Evolutionary conservation across 2,797 vertebrate genomes (phyloP).

Genomic region (Oophaga sylvatica): DNA sequence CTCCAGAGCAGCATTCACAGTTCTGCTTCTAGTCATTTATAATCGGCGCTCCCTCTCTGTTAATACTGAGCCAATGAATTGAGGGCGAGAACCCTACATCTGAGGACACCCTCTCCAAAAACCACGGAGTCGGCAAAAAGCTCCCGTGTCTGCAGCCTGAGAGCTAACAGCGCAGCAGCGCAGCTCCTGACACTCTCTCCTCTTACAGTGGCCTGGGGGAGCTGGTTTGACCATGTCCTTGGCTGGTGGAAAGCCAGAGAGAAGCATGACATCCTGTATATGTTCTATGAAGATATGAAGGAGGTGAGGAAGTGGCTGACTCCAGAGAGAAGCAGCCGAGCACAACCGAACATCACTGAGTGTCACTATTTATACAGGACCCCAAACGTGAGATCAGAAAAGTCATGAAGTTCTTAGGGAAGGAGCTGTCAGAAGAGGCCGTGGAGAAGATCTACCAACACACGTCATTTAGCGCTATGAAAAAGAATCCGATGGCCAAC

Average conservation of each 20-base stretch:
- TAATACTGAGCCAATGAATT: neutral
- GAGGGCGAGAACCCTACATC: neutral
- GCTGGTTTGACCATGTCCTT: slow-evolving; percentile 61
- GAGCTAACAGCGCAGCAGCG: neutral
- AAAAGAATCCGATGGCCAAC: slow-evolving; percentile 75
- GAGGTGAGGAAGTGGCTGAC: slow-evolving; percentile 30
- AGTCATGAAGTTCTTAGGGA: slow-evolving; percentile 73
- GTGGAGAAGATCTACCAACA: slow-evolving; percentile 69
- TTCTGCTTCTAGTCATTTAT: neutral
- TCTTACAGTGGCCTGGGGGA: slow-evolving; percentile 58
- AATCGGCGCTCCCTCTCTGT: too few relatives aligned
- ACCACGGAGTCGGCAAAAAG: too few relatives aligned
- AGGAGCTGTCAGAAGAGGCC: slow-evolving; percentile 67
- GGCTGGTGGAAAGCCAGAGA: slow-evolving; percentile 62
- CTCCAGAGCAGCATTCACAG: neutral
- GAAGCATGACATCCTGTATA: slow-evolving; percentile 52
- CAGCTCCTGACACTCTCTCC: neutral
- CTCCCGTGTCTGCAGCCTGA: neutral
- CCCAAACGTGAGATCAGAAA: slow-evolving; percentile 73
- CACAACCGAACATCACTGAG: neutral
- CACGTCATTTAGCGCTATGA: slow-evolving; percentile 77
- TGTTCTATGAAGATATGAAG: slow-evolving; percentile 62
- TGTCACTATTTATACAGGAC: slow-evolving; percentile 64
- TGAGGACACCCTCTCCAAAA: too few relatives aligned
- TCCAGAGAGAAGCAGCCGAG: neutral